Percentiles rank a stretch among this genome's conserved stretches.
These are phyloP conservation scores for Simalia tracyae DNA, from an alignment of 2,797 vertebrate genomes.

Conservation along the genomic window DNA sequence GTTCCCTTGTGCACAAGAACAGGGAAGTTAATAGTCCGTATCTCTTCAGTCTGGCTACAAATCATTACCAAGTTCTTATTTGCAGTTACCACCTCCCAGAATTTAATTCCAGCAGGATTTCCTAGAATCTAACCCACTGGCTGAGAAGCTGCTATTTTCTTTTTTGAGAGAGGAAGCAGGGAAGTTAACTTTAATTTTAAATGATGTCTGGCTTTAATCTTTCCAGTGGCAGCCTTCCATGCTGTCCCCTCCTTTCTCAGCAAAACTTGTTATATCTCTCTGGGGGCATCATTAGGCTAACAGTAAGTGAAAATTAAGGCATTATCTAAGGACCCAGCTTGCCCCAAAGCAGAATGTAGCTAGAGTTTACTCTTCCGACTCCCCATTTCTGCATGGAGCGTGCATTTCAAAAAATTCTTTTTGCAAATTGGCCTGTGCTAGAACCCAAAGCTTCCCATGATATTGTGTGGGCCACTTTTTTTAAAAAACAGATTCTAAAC, in stretches of 20 bases:
- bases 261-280: neutral
- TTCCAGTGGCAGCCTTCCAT: constrained; percentile 9
- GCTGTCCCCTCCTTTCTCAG: constrained; percentile 22
- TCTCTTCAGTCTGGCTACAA: neutral
- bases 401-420: neutral
- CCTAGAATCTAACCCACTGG: neutral
- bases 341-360: constrained; percentile 8
- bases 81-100: rapidly evolving
- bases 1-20: neutral
- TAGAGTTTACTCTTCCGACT: neutral
- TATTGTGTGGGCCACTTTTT: constrained; percentile 28
- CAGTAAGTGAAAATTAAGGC: constrained; percentile 23
- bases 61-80: neutral
- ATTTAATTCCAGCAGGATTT: rapidly evolving
- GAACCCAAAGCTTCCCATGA: constrained; percentile 25
- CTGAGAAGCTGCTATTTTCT: neutral
- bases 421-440: neutral
- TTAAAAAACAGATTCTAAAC: constrained; percentile 38
- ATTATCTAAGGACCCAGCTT: neutral
- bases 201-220: neutral
- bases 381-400: neutral
- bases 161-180: neutral
- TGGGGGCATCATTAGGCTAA: constrained; percentile 2
- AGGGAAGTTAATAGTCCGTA: neutral
- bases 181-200: constrained; percentile 4